phyloP scores from a whole-genome alignment of 2,113 vertebrate genomes.

The Microcebus griseorufus region DNA sequence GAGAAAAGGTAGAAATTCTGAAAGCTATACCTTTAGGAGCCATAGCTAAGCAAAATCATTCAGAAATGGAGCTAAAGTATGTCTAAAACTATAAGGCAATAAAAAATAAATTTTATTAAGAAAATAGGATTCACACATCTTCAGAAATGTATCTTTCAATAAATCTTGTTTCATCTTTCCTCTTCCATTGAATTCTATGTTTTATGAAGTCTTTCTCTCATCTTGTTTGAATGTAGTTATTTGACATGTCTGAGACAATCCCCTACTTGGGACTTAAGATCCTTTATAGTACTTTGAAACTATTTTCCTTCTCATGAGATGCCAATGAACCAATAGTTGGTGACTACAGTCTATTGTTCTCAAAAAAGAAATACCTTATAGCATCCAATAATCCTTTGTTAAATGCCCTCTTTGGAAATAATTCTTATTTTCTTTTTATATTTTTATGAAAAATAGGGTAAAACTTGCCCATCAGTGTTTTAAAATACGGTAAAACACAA shows the following conservation, averaged over 20 bases:
- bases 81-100: neutral
- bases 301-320: neutral
- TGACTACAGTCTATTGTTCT: neutral
- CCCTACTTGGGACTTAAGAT: neutral
- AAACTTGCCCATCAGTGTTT: neutral
- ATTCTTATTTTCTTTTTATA: neutral
- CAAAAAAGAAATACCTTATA: neutral
- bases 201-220: neutral
- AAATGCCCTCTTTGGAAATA: neutral
- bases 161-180: neutral
- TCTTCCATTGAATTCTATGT: neutral
- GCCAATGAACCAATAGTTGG: neutral
- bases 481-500: neutral
- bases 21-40: neutral
- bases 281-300: neutral
- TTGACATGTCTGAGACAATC: neutral
- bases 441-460: conserved; percentile 12
- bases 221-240: neutral
- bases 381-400: neutral
- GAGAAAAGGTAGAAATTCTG: neutral
- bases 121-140: neutral
- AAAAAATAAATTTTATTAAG: neutral
- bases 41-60: neutral
- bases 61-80: neutral
- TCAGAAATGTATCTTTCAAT: neutral